Base-by-base conservation (phyloP, 1,140 invertebrate species). In the Lasioglossum baleicum region DNA sequence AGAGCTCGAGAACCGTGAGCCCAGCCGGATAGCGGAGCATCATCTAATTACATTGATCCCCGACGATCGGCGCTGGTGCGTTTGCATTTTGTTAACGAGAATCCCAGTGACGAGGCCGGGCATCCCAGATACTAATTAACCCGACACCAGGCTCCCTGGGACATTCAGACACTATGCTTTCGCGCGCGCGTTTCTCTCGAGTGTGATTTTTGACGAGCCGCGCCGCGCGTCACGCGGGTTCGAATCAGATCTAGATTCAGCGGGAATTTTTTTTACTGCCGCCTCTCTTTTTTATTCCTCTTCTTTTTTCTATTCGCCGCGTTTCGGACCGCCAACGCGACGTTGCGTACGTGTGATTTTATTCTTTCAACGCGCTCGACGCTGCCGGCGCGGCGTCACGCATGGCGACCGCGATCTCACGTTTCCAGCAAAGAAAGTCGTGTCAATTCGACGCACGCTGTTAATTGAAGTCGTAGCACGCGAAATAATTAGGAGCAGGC, bases 21-120 rank as follows among this genome's bases (percentile, higher is more conserved):
- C 35, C 15, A 15, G 58, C 2, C n/a, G 11, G 60, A 63, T 51
- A 13, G n/a, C 7, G 13, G 15, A 2, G 66, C 51, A 22, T 66
- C 76, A 35, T 53, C 7, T 66, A 79, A 79, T 79, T 79, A 79
- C n/a, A 63, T 7, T 8, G 69, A 72, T 64, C 35, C 17, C 2
- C 31, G 22, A 17, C 22, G 61, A 73, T 73, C 76, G 61, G 15
- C 17, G 31, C 13, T 13, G 13, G 44, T 11, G 13, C 56, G 11
- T 67, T 26, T 35, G 53, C 40, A 48, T 48, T 26, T 61, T 17
- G 67, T 35, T 77, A 77, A 77, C 67, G 67, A 77, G 75, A 20
- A 40, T 42, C 31, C 66, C 10, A 11, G n/a, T 31, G 15, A 67
- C 17, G 42, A 4, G 42, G 6, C 15, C 44, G 3, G 22, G 17